These are phyloP conservation scores for Grammomys surdaster DNA, from an alignment of 2,113 vertebrate genomes.

Conservation along the genomic window DNA sequence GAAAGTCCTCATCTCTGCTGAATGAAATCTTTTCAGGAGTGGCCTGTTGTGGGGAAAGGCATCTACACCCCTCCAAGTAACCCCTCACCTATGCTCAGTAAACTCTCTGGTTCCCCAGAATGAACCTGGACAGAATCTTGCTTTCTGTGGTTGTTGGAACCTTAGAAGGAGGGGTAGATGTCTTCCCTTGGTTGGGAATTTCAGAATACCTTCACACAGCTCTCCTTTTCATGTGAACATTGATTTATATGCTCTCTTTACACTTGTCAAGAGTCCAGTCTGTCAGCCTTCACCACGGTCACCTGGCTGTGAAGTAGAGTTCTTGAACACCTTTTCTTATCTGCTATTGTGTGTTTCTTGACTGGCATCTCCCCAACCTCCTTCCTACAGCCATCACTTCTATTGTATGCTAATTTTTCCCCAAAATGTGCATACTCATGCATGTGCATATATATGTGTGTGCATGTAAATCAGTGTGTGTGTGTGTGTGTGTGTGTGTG, in stretches of 20 bases:
- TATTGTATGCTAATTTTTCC: constrained; percentile 15
- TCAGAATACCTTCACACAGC: not conserved
- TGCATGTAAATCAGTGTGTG: not conserved
- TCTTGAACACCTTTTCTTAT: not conserved
- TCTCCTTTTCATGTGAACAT: too few species aligned
- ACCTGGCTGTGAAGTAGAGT: too few species aligned
- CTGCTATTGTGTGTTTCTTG: not conserved
- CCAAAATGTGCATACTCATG: not conserved
- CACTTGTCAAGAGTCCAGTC: too few species aligned
- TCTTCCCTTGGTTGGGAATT: not conserved
- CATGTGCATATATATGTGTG: not conserved
- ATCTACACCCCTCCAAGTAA: not conserved
- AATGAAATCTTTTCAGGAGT: not conserved
- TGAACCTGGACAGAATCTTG: too few species aligned
- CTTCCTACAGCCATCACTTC: not conserved
- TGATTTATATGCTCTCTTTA: not conserved
- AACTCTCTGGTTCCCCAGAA: not conserved
- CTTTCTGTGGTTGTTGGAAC: not conserved
- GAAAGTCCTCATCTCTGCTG: not conserved
- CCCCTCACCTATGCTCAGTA: too few species aligned
- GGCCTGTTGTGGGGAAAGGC: not conserved
- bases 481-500: not conserved
- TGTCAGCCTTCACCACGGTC: not conserved
- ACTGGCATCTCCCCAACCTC: not conserved
- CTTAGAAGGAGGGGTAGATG: not conserved